Evolutionary conservation across 2,113 vertebrate genomes (phyloP).

Genomic region (Ondatra zibethicus): DNA sequence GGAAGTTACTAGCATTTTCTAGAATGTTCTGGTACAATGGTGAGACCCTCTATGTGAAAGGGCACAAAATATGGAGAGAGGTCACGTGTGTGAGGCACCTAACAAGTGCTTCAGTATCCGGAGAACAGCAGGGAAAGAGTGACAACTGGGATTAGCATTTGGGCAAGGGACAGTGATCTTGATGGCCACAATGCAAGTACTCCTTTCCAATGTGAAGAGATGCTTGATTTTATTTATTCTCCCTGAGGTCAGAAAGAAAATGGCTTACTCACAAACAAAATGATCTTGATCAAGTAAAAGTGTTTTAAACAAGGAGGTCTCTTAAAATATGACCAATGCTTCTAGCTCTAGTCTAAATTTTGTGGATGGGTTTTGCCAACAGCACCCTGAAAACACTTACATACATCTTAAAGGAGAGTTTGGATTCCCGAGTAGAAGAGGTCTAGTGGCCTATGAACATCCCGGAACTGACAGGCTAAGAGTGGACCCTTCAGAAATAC

Average conservation of each 20-base stretch:
- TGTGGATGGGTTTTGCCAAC: background rate
- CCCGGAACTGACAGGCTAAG: background rate
- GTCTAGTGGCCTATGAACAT: background rate
- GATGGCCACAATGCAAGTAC: background rate
- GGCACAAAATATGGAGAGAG: background rate
- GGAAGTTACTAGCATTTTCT: background rate
- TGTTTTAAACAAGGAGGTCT: constrained; percentile 23
- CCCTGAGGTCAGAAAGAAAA: constrained; percentile 34
- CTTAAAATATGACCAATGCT: constrained; percentile 42
- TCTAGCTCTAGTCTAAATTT: constrained; percentile 22
- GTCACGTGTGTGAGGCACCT: background rate
- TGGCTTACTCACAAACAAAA: background rate
- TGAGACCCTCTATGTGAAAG: background rate
- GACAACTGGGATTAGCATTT: background rate
- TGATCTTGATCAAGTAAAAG: background rate
- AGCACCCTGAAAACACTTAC: constrained; percentile 32
- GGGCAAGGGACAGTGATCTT: background rate
- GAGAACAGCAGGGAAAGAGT: constrained; percentile 18
- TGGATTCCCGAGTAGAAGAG: background rate
- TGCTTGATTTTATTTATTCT: constrained; percentile 17
- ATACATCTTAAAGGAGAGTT: background rate
- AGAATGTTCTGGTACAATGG: background rate
- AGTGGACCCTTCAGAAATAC: background rate
- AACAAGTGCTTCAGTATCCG: background rate
- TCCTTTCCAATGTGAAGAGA: background rate